A percentile compares a stretch with the other conserved stretches of the same genome.
phyloP scores from a whole-genome alignment of 2,797 vertebrate species.

The Cheirogaleus major region DNA sequence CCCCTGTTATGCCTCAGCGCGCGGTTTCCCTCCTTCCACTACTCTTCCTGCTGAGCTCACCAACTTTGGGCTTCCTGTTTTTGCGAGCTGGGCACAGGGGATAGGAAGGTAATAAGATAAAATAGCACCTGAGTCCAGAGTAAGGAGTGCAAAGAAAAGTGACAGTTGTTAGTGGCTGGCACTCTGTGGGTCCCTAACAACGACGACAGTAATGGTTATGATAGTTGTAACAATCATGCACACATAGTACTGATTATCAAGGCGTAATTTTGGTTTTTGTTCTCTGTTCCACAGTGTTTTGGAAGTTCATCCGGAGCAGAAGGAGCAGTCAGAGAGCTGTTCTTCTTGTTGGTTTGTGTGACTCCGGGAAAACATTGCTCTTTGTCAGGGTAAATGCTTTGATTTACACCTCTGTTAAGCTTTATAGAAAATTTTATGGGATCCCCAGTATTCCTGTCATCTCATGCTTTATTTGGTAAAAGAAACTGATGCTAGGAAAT shows the following conservation, averaged over 20 bases:
- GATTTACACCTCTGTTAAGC: neutral
- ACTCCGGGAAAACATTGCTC: constrained; percentile 95
- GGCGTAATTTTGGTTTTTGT: neutral
- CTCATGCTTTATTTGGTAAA: neutral
- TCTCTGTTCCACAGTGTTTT: constrained; percentile 87
- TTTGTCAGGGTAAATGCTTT: constrained; percentile 90
- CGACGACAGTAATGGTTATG: neutral
- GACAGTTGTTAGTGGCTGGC: neutral
- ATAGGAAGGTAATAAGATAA: neutral
- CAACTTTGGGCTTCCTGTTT: neutral
- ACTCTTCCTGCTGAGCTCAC: neutral
- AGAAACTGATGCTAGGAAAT: neutral
- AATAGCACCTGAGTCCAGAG: neutral
- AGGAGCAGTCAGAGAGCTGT: constrained; percentile 91
- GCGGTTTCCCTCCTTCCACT: too few species aligned
- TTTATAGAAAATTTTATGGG: neutral
- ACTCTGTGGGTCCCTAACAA: neutral
- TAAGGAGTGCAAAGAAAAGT: neutral
- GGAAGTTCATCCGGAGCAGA: constrained; percentile 90
- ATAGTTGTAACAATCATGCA: neutral
- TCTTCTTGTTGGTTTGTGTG: constrained; percentile 94
- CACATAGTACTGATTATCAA: neutral
- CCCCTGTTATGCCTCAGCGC: neutral
- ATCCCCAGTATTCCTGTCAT: neutral
- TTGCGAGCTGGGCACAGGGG: neutral